Conservation (phyloP, 2,797 vertebrate species). For the Phoeniculus purpureus region DNA sequence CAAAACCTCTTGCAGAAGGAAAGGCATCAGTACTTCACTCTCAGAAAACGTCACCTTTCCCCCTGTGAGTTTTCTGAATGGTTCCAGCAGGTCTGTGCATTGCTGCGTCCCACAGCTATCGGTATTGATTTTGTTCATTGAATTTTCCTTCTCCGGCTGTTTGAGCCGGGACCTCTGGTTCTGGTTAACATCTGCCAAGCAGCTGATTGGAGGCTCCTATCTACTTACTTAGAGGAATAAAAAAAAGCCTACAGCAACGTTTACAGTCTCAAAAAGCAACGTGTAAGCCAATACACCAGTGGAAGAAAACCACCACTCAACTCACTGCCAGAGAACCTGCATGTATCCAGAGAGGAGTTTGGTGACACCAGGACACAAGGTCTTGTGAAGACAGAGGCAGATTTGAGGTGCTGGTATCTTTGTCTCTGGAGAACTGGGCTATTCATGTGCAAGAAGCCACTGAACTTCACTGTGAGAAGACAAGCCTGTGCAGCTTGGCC, state of each 20-base stretch:
- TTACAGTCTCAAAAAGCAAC: conserved; percentile 7
- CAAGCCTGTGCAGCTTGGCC: neutral
- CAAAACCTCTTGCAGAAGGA: conserved; percentile 39
- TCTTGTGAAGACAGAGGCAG: neutral
- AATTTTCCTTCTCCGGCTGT: conserved; percentile 42
- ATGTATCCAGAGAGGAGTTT: neutral
- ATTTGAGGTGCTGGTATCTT: neutral
- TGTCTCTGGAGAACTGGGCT: neutral
- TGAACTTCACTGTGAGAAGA: conserved; percentile 33
- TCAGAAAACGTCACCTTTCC: neutral
- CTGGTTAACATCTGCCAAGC: conserved; percentile 51
- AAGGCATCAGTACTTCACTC: neutral
- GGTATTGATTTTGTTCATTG: conserved; percentile 31
- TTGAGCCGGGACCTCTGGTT: conserved; percentile 15
- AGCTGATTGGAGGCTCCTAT: conserved; percentile 6
- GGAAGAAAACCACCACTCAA: neutral
- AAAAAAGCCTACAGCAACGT: neutral
- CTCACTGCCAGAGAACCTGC: neutral
- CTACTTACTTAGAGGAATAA: neutral
- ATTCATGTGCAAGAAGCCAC: conserved; percentile 5
- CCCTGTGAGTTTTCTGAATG: conserved; percentile 12
- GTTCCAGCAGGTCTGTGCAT: conserved; percentile 9
- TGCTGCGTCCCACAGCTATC: conserved; percentile 30
- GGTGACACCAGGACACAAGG: neutral
- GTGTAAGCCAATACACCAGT: neutral